Conservation (phyloP, 1,140 invertebrate genomes). For the Drosophila willistoni region DNA sequence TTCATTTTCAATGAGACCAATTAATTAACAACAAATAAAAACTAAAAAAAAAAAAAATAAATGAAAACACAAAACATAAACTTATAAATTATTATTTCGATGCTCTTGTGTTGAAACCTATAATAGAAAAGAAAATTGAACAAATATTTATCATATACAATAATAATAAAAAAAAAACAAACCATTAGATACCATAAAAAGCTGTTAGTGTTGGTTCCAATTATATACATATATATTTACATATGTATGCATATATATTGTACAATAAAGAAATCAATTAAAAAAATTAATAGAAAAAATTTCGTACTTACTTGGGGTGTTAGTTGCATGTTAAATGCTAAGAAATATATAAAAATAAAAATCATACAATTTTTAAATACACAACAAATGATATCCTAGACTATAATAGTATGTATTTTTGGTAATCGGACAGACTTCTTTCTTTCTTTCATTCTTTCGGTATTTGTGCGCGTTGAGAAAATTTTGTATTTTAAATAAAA, state of each 20-base stretch:
- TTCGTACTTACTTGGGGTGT: conserved; percentile 72
- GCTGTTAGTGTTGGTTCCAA: not conserved
- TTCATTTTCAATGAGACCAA: conserved; percentile 70
- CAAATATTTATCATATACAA: conserved; percentile 13
- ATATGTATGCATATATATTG: not conserved
- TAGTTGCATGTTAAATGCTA: conserved; percentile 79
- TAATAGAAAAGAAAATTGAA: conserved; percentile 39
- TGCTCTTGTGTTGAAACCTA: conserved; percentile 51
- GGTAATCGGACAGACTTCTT: not conserved
- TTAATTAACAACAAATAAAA: conserved; percentile 47
- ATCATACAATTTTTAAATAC: conserved; percentile 52
- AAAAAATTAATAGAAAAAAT: conserved; percentile 28
- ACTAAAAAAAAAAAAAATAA: conserved; percentile 12
- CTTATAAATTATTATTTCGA: conserved; percentile 59
- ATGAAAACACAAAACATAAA: conserved; percentile 26
- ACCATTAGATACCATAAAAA: conserved; percentile 4
- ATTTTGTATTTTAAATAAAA: not conserved
- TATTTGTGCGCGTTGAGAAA: not conserved
- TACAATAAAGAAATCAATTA: not conserved
- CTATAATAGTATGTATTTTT: not conserved
- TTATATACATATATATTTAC: not conserved
- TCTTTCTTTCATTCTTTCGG: not conserved
- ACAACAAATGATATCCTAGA: not conserved
- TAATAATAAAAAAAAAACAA: not conserved
- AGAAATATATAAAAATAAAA: conserved; percentile 62